A percentile compares a stretch with the other conserved stretches of the same genome.
phyloP scores from a whole-genome alignment of 1,140 invertebrate genomes.

The Procambarus clarkii region DNA sequence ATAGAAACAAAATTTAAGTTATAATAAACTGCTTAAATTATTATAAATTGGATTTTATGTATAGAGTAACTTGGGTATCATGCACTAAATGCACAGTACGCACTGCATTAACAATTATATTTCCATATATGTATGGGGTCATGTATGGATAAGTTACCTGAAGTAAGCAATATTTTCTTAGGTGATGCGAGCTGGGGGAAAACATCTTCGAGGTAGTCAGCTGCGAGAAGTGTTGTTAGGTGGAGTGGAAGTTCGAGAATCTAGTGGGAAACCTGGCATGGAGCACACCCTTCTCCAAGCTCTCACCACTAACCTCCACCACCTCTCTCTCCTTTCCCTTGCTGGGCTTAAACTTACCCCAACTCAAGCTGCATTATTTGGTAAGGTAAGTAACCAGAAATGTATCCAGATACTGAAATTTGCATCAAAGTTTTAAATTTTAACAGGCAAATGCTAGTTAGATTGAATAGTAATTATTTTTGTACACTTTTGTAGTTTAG shows the following conservation, averaged over 20 bases:
- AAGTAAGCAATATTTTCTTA: background rate
- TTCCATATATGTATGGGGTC: no score
- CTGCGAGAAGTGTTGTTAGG: slow-evolving; percentile 75
- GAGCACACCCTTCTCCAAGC: slow-evolving; percentile 77
- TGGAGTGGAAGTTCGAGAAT: slow-evolving; percentile 76
- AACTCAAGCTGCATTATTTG: slow-evolving; percentile 75
- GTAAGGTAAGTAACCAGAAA: slow-evolving; percentile 74
- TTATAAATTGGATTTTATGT: no score
- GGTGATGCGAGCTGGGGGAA: slow-evolving; percentile 75
- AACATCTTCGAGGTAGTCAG: slow-evolving; percentile 76
- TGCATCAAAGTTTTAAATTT: no score
- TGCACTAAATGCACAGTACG: no score
- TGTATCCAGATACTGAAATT: no score
- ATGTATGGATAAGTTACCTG: background rate
- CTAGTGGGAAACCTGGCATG: slow-evolving; percentile 74
- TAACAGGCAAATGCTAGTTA: background rate
- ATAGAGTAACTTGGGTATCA: no score
- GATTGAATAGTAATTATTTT: background rate
- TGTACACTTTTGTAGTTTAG: background rate
- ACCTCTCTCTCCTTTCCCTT: slow-evolving; percentile 77
- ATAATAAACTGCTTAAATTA: background rate
- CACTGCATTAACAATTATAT: no score
- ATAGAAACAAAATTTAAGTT: background rate
- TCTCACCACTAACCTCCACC: slow-evolving; percentile 75
- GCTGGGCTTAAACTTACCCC: slow-evolving; percentile 76